phyloP scores from a whole-genome alignment of 1,140 invertebrate species.

The Sipha flava region DNA sequence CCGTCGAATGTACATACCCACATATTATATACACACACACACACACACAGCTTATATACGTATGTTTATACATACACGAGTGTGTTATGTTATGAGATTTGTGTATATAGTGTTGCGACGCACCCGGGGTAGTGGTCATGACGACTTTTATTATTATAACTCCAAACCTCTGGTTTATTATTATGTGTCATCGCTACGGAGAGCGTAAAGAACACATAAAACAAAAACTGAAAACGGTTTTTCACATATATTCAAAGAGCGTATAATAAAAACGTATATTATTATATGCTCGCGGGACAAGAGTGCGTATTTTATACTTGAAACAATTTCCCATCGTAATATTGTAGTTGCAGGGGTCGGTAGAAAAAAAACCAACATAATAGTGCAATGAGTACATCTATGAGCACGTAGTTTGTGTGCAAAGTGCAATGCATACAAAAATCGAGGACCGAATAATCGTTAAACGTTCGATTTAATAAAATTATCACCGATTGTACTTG shows the following conservation, averaged over 20 bases:
- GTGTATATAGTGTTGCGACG: not conserved
- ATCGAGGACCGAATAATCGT: too few relatives aligned
- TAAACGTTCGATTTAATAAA: too few relatives aligned
- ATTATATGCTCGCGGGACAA: not conserved
- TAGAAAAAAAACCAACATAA: too few relatives aligned
- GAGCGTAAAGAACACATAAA: not conserved
- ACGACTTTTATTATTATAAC: conserved; percentile 14
- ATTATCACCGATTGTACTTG: too few relatives aligned
- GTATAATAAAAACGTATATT: not conserved
- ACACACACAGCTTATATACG: not conserved
- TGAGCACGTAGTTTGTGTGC: too few relatives aligned
- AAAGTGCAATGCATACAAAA: too few relatives aligned
- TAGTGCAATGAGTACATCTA: too few relatives aligned
- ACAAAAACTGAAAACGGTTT: not conserved
- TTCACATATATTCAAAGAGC: not conserved
- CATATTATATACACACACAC: not conserved
- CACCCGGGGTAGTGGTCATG: not conserved
- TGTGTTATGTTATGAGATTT: conserved; percentile 1
- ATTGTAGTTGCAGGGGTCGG: too few relatives aligned
- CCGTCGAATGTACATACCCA: not conserved
- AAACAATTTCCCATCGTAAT: not conserved
- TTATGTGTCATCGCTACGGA: conserved; percentile 3
- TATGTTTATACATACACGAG: not conserved
- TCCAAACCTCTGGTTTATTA: conserved; percentile 15
- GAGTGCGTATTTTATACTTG: not conserved